These are phyloP conservation scores for Schizopygopsis pylzovi DNA, from an alignment of 2,797 vertebrate species.

Conservation along the genomic window DNA sequence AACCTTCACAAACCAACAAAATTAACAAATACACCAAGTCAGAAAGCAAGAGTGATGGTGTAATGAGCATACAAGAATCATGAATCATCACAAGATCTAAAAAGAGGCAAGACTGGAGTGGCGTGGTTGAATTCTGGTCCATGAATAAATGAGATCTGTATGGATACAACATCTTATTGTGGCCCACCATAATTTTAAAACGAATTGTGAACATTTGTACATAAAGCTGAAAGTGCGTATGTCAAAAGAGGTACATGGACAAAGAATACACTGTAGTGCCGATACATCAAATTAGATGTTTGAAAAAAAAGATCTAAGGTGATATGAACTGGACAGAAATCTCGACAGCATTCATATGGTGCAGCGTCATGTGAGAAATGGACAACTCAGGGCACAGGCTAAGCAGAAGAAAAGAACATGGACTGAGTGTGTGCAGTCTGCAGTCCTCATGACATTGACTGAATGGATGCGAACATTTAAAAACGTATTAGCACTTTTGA, in stretches of 20 bases:
- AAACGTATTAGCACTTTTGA: neutral
- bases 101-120: conserved; percentile 51
- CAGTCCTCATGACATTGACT: neutral
- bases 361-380: neutral
- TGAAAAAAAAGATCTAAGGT: neutral
- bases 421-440: neutral
- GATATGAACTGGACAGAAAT: neutral
- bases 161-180: neutral
- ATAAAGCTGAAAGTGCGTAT: neutral
- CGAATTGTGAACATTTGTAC: neutral
- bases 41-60: conserved; percentile 7
- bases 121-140: neutral
- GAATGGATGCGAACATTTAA: neutral
- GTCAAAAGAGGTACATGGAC: neutral
- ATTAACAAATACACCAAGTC: conserved; percentile 29
- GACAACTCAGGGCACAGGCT: neutral
- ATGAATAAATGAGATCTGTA: neutral
- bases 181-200: too few relatives aligned
- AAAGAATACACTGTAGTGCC: neutral
- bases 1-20: conserved; percentile 15
- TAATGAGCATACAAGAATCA: neutral
- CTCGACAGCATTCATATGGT: neutral
- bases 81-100: neutral
- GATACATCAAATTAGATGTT: neutral
- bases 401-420: conserved; percentile 1